Evolutionary conservation across 2,797 vertebrate genomes (phyloP).

Genomic region (Coregonus suidteri): DNA sequence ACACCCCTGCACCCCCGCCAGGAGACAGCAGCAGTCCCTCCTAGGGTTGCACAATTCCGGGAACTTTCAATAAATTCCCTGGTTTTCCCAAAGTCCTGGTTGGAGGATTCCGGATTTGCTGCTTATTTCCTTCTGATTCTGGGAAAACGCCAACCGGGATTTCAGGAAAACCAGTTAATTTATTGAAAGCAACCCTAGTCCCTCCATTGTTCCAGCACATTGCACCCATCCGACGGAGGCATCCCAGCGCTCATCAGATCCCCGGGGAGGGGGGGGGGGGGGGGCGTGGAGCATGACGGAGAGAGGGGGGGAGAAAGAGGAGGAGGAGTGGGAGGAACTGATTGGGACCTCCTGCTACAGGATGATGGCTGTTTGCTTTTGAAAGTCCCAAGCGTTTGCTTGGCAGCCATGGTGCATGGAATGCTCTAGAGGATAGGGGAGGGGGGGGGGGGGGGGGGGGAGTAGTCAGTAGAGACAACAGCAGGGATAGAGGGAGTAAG

Average conservation of each 20-base stretch:
- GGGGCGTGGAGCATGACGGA: slow-evolving; percentile 28
- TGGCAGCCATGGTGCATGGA: slow-evolving; percentile 53
- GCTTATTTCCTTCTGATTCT: too few species aligned
- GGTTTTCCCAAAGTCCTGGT: too few species aligned
- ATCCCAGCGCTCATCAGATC: slow-evolving; percentile 47
- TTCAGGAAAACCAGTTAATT: too few species aligned
- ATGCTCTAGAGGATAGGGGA: slow-evolving; percentile 65
- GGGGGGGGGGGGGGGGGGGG: slow-evolving; percentile 5
- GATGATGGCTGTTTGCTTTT: slow-evolving; percentile 74
- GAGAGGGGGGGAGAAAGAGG: too few species aligned
- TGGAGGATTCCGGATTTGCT: too few species aligned
- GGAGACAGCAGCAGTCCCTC: too few species aligned
- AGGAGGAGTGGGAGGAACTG: too few species aligned
- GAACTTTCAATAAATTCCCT: too few species aligned
- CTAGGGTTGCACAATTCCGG: too few species aligned
- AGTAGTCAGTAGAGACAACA: not conserved
- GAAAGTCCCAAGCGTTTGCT: slow-evolving; percentile 54
- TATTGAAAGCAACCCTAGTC: slow-evolving; percentile 10
- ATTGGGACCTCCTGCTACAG: slow-evolving; percentile 23
- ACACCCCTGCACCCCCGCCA: slow-evolving; percentile 6
- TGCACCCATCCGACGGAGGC: slow-evolving; percentile 71
- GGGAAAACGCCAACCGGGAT: too few species aligned
- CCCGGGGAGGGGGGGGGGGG: slow-evolving; percentile 50
- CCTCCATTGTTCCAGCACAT: slow-evolving; percentile 73
- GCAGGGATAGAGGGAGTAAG: slow-evolving; percentile 2